Conservation (phyloP, 1,140 invertebrate genomes). For the Sesamia nonagrioides region DNA sequence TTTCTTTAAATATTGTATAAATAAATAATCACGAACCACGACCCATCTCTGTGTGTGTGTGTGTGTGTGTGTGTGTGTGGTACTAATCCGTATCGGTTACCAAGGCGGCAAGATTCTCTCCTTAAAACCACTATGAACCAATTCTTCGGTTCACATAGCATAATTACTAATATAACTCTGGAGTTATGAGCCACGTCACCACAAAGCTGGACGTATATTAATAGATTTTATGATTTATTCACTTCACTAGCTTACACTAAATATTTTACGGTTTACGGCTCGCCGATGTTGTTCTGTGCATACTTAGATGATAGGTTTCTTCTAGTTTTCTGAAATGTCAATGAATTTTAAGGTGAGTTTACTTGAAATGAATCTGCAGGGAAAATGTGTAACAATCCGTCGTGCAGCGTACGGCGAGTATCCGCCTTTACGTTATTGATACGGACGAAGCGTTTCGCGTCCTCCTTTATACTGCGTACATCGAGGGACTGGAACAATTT, state of each 20-base stretch:
- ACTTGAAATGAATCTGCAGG: too few species aligned
- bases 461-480: too few species aligned
- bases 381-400: too few species aligned
- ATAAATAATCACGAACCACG: too few species aligned
- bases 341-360: not conserved
- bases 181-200: not conserved
- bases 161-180: conserved; percentile 1
- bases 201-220: conserved; percentile 14
- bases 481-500: too few species aligned
- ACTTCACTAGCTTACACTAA: conserved; percentile 1
- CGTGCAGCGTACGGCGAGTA: too few species aligned
- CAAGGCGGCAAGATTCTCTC: not conserved
- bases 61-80: too few species aligned
- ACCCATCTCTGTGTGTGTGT: too few species aligned
- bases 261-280: conserved; percentile 4
- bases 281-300: not conserved
- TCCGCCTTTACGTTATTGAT: too few species aligned
- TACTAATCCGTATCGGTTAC: not conserved
- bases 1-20: too few species aligned
- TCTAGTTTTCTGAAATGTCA: not conserved
- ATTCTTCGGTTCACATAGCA: not conserved
- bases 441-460: too few species aligned
- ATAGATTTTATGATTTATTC: conserved; percentile 34
- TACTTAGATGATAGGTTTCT: not conserved
- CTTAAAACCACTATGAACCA: not conserved